Percentiles rank a stretch among this genome's conserved stretches.
phyloP scores from a whole-genome alignment of 1,140 invertebrate species.

The Chironomus tepperi region DNA sequence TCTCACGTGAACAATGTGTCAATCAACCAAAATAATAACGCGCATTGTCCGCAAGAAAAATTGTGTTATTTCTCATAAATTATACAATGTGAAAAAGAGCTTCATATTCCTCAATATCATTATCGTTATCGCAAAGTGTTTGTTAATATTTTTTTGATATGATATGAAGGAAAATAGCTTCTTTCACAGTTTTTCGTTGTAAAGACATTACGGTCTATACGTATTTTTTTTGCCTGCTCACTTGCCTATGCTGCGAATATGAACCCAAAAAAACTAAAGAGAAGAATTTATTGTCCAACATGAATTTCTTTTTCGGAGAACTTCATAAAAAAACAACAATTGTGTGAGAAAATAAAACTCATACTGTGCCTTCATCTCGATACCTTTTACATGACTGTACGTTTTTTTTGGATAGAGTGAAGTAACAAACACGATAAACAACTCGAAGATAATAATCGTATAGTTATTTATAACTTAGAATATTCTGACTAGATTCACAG shows the following conservation, averaged over 20 bases:
- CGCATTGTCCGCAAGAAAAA: no score
- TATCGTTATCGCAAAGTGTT: neutral
- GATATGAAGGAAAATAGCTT: neutral
- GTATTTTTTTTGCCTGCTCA: neutral
- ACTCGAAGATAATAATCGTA: neutral
- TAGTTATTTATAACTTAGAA: conserved; percentile 6
- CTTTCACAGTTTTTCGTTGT: neutral
- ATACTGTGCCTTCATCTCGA: neutral
- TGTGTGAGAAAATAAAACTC: conserved; percentile 7
- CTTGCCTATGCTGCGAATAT: neutral
- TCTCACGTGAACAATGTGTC: no score
- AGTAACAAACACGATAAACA: neutral
- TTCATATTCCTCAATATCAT: neutral
- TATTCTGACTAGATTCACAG: neutral
- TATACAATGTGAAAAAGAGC: neutral
- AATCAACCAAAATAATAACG: no score
- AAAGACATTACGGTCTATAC: neutral
- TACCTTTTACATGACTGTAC: neutral
- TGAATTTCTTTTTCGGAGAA: conserved; percentile 13
- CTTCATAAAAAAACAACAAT: neutral
- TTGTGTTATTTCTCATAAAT: no score
- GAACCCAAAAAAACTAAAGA: no score
- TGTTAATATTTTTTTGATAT: neutral
- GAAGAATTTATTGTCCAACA: neutral
- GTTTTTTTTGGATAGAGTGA: neutral